Evolutionary conservation across 2,113 vertebrate genomes (phyloP), one percentile per base, ranked within the genome.

Genomic region (Larimichthys polyactis): DNA sequence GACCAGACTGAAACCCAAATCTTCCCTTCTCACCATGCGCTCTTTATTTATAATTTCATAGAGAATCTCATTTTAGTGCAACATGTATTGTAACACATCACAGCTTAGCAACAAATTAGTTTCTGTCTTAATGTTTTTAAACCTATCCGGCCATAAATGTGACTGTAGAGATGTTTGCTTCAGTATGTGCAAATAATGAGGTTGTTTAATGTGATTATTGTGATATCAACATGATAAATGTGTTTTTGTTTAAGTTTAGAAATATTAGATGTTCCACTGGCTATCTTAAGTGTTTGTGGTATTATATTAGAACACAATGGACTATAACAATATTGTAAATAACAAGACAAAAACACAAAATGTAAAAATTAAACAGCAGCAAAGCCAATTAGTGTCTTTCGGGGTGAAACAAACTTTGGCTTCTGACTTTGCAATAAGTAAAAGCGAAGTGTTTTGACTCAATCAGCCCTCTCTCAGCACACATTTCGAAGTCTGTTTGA

Each of bases 401-500:
- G 20, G 70, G 59, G 36, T 75, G 67, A 63, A 65, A 49, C 70
- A 55, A 74, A 51, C 66, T 73, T 76, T 70, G 64, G 36, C 32
- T 51, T 75, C 80, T 83, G 71, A 84, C 77, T 78, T 80, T 55
- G 55, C 24, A 77, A 69, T 76, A 81, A 22, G 15, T 62, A 5
- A 65, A 65, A 85, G 80, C 54, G 48, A 83, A 78, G 83, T 70
- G 57, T 89, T 86, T 84, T 62, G 71, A 79, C 69, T 85, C 70
- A 82, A 77, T 89, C 81, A 71, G 32, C 44, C 43, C 27, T 87
- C 81, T 83, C 58, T 82, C 83, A 75, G 67, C 65, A 64, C 57
- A 78, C 75, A 84, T 89, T 70, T 57, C 44, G 0, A 9, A 92
- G 87, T 95, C 88, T 85, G 82, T 94, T 94, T 92, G 90, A 95